Percentiles rank a stretch among this genome's conserved stretches.
Evolutionary conservation across 1,140 invertebrate species (phyloP).

Genomic region (Streblospio benedicti): DNA sequence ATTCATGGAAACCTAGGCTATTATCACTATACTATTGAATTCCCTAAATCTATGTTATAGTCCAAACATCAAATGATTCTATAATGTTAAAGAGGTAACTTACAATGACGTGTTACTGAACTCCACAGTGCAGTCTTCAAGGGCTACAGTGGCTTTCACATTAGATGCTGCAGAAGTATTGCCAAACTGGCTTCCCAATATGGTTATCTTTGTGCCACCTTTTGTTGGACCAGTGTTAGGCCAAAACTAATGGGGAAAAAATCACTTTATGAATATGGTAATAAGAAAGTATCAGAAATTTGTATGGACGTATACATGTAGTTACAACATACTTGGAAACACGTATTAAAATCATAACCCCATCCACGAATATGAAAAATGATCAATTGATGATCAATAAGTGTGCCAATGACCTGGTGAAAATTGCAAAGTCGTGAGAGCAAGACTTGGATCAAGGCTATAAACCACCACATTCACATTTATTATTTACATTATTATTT

Average conservation of each 20-base stretch:
- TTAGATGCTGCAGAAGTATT: background rate
- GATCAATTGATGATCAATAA: no score
- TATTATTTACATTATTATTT: no score
- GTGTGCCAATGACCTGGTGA: no score
- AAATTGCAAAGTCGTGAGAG: no score
- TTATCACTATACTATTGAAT: no score
- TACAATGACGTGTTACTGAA: conserved; percentile 12
- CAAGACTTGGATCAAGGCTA: no score
- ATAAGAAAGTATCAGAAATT: background rate
- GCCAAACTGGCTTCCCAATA: conserved; percentile 43
- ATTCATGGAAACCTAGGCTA: no score
- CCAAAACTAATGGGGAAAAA: conserved; percentile 28
- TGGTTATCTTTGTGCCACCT: conserved; percentile 39
- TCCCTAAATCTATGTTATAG: no score
- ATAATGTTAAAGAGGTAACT: background rate
- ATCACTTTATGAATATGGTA: background rate
- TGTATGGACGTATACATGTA: background rate
- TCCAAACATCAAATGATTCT: no score
- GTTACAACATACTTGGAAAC: conserved; percentile 23
- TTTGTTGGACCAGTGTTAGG: conserved; percentile 36
- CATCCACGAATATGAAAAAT: no score
- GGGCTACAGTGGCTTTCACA: conserved; percentile 9
- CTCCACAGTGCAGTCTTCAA: background rate
- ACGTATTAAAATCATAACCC: no score
- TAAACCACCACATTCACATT: no score